Evolutionary conservation across 2,888 invertebrate genomes (phyloP), one percentile per base, ranked within the genome.

Genomic region (Tiphia femorata): DNA sequence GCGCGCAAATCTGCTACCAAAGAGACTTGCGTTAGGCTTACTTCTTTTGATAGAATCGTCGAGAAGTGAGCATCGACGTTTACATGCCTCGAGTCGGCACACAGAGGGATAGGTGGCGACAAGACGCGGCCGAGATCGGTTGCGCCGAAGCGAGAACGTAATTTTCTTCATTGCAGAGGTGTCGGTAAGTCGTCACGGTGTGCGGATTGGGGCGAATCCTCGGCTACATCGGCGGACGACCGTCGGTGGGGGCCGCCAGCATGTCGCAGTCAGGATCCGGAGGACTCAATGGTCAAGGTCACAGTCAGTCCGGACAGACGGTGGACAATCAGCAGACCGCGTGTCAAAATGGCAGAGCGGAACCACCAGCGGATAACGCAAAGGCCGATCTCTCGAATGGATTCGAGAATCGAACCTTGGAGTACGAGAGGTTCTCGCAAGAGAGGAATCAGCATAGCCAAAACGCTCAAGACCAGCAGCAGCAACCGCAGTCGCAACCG

Each of bases 191-290:
- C 73, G 72, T 70, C 81, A 82, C 81, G 67, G 81, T 81, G 81
- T 81, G 81, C 46, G 81, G 81, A 67, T 67, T 81, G 69, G 80
- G 80, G 76, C 80, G 81, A 75, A 81, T 82, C 40, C 78, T 82
- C 68, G 82, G 81, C 81, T 81, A 80, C 78, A 82, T 82, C 82
- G 82, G 81, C 81, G 81, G 79, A 64, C 74, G 81, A 73, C 81
- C 81, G 77, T 78, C 78, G 82, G 81, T 82, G 80, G 77, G 75
- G 66, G 80, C 81, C 82, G 72, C 77, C 72, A 67, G 41, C 46
- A 83, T 83, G 82, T 82, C 82, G 52, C 80, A 81, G 48, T 77
- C 79, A 6, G 76, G 76, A 16, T 75, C 78, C 16, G 72, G 72
- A 12, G 78, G 77, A 12, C 61, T 73, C 46, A 76, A 70, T 50